Evolutionary conservation across 2,113 vertebrate species (phyloP), one percentile per base, ranked within the genome.

Genomic region (Crotalus tigris): DNA sequence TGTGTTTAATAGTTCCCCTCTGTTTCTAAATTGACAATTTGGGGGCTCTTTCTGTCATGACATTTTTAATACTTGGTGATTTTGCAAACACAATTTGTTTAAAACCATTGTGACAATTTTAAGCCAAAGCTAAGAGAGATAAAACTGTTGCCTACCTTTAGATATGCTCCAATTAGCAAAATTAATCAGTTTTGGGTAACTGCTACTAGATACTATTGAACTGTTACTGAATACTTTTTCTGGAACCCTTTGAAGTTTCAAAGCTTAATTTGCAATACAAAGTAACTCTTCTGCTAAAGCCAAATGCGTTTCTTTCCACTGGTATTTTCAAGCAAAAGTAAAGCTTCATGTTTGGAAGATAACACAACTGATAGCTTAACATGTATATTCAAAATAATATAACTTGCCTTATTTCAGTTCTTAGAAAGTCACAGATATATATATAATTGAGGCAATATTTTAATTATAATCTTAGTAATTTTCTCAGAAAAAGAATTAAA

Each of bases 221-320:
- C 85, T 87, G 13, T 39, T 75, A 93, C 90, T 75, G 85, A 86
- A 46, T 88, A 91, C 54, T 57, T 85, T 92, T 90, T 59, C 64
- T 57, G 51, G 92, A 24, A 85, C 19, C n/a, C 90, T 89, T 92
- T 90, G 92, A 92, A 92, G 69, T 90, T 81, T 21, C 44, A 23
- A 85, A 90, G 44, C 39, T 69, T 90, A 92, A 92, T 90, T 90
- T 88, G 58, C 26, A 57, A 59, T 90, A 75, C 92, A 85, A 53
- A 92, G 11, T 55, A 29, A 51, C 51, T 33, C 53, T 92, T 90
- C 33, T 59, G 49, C 26, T 90, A 49, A 85, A 85, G 69, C 39
- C 44, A 10, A 33, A 92, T 61, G 33, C 8, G 2, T 85, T 75
- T 85, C 69, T 90, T 85, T 58, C 44, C 69, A 92, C 17, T 90